Evolutionary conservation across 2,113 vertebrate species (phyloP), one percentile per base, ranked within the genome.

Genomic region (Rallus limicola): DNA sequence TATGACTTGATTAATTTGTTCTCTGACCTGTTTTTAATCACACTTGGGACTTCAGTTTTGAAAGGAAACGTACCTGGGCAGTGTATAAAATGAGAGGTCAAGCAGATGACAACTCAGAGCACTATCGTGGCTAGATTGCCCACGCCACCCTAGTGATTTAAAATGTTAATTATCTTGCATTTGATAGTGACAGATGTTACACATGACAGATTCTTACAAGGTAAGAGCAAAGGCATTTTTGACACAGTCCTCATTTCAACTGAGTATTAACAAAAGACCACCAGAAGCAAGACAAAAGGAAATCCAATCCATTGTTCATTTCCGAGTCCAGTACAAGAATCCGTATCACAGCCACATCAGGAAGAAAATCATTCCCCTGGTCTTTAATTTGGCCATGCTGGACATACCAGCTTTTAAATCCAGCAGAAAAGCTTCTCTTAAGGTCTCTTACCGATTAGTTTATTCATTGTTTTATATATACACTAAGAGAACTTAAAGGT

Each of bases 301-400:
- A 95, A 80, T 36, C 33, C 52, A 93, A 88, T 20, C 34, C 46
- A 79, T 42, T 46, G n/a, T 38, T 44, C 52, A 36, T 36, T 92
- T 94, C 71, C 50, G 88, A 89, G 48, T 82, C 80, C 82, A 93
- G 83, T 90, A 91, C 96, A 88, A 68, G 93, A 93, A 86, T 38
- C 70, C 17, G 6, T 44, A 95, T 67, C 58, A 94, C 48, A 94
- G 83, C 26, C 36, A 34, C 69, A 89, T 23, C 6, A 11, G 85
- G 85, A 95, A 90, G 93, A 89, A 96, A 94, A 86, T 75, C 46
- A 69, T 94, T 90, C 24, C 26, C 18, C 33, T 87, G 71, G 24
- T 34, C 82, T 94, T 85, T 94, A 55, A 92, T 91, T 94, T 96
- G 75, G 64, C 44, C 14, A 2, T 93, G 68, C 33, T 74, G 64